phyloP scores from a whole-genome alignment of 1,140 invertebrate species.

The Cephus cinctus region DNA sequence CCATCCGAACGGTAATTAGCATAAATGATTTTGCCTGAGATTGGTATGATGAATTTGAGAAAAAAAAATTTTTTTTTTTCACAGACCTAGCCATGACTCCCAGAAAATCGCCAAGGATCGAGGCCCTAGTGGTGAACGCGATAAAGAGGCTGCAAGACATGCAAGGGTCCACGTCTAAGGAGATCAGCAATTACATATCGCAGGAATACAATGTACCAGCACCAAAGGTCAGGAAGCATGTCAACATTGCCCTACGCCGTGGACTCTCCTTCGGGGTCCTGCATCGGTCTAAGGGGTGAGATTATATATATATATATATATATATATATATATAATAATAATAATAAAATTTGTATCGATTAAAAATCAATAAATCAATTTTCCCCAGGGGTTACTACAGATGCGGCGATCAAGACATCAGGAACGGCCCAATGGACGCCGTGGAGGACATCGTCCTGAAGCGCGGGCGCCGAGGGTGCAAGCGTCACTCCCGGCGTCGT shows the following conservation, averaged over 20 bases:
- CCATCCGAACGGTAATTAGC: no score
- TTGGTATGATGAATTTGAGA: no score
- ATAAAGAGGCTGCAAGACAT: slow-evolving; percentile 41
- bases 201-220: slow-evolving; percentile 38
- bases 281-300: slow-evolving; percentile 31
- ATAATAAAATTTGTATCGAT: slow-evolving; percentile 8
- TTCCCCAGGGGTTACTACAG: slow-evolving; percentile 28
- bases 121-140: slow-evolving; percentile 42
- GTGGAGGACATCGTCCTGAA: no score
- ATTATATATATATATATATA: no score
- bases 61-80: no score
- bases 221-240: slow-evolving; percentile 30
- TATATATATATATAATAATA: no score
- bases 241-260: slow-evolving; percentile 38
- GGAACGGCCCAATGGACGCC: no score
- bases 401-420: background rate
- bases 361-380: background rate
- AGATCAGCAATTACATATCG: slow-evolving; percentile 47
- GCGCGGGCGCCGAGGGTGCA: no score
- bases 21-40: no score
- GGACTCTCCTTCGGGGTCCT: slow-evolving; percentile 45
- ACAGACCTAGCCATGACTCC: slow-evolving; percentile 11
- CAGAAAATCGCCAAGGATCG: slow-evolving; percentile 34
- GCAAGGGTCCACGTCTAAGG: slow-evolving; percentile 42
- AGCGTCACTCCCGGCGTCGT: no score